Evolutionary conservation across 2,113 vertebrate species (phyloP), one percentile per base, ranked within the genome.

Genomic region (Lates calcarifer): DNA sequence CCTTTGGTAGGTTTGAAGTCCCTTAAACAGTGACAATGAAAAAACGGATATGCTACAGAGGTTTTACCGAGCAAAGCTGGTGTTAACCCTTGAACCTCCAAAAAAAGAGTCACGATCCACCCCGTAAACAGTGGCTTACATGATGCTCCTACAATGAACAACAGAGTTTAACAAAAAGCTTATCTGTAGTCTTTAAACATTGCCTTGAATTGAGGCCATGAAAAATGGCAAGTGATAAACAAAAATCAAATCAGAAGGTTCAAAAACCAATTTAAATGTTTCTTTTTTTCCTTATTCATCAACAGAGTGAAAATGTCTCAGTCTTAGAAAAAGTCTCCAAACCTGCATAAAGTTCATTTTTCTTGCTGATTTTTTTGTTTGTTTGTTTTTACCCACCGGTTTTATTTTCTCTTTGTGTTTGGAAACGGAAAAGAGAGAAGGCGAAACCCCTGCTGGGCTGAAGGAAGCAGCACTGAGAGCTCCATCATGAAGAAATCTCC

Each of bases 81-180:
- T 65, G 37, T 76, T 69, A 74, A 85, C 80, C 79, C 81, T 74
- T 76, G 67, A 87, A 62, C 64, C 55, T 71, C 35, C 62, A 43
- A 39, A 68, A 68, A n/a, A 66, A 83, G 45, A 75, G 68, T 82
- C 74, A 82, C 69, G 64, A 83, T 87, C 78, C 64, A 84, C 28
- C 66, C 53, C 43, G 74, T 67, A 74, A 87, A 91, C 83, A 91
- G 84, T 90, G 95, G 91, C 89, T 93, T 89, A 92, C 80, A 86
- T 77, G 74, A 83, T 84, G 69, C 82, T 92, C 83, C 83, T 79
- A 74, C 77, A 75, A 83, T 78, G 74, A 89, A 88, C 67, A 68
- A 81, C 58, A 88, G 87, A 84, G 70, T 76, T 86, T 83, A 83
- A 64, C 77, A 74, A 94, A 88, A 93, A 92, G 88, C 89, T 90